These are phyloP conservation scores for Cylloceria caligata DNA, from an alignment of 2,888 invertebrate genomes.

Conservation along the genomic window DNA sequence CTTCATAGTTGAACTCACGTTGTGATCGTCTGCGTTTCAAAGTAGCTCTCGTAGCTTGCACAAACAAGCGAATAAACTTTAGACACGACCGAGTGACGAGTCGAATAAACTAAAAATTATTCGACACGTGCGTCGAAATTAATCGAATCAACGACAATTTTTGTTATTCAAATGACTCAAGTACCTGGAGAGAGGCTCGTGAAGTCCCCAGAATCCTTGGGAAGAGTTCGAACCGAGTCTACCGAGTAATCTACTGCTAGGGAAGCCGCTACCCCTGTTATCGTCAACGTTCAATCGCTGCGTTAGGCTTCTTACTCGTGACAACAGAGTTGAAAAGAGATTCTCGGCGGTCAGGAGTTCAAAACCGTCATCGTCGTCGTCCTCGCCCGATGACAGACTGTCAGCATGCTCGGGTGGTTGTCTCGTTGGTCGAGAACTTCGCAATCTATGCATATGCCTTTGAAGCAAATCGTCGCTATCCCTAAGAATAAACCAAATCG, in stretches of 20 bases:
- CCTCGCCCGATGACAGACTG: constrained; percentile 94
- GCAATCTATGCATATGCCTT: constrained; percentile 83
- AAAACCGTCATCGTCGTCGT: constrained; percentile 95
- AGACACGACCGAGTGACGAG: constrained; percentile 37
- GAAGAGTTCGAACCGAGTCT: constrained; percentile 82
- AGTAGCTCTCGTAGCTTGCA: constrained; percentile 83
- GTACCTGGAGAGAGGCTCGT: constrained; percentile 86
- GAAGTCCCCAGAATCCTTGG: constrained; percentile 85
- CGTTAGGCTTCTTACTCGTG: constrained; percentile 94
- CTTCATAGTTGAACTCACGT: constrained; percentile 80
- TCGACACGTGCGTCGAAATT: too few relatives aligned
- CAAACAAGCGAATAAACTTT: constrained; percentile 76
- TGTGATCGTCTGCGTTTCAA: constrained; percentile 82
- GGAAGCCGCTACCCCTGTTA: constrained; percentile 88
- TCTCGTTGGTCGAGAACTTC: constrained; percentile 89
- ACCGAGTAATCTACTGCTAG: constrained; percentile 87
- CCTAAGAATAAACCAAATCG: constrained; percentile 65
- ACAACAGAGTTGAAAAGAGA: constrained; percentile 93
- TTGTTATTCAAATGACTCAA: constrained; percentile 35
- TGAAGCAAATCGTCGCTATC: constrained; percentile 82
- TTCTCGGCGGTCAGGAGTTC: constrained; percentile 96
- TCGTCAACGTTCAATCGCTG: constrained; percentile 94
- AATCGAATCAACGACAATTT: not conserved
- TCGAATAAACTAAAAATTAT: not conserved
- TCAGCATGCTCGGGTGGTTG: constrained; percentile 90